Conservation (phyloP, 2,888 invertebrate species). For the Atethmia centrago region DNA sequence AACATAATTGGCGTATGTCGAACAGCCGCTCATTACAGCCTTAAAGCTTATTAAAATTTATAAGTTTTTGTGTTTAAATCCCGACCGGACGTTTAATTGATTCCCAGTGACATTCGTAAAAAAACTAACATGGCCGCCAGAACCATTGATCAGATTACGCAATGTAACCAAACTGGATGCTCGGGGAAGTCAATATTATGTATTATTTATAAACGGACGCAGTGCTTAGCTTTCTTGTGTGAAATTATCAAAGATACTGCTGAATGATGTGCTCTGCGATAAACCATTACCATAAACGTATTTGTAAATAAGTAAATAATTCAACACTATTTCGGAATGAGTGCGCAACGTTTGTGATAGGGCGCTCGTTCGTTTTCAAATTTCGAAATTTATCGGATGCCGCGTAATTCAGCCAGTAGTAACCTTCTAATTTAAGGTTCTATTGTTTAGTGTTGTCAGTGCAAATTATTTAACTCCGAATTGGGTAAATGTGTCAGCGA, state of each 20-base stretch:
- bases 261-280: conserved; percentile 59
- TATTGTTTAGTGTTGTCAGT: conserved; percentile 83
- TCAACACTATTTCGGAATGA: conserved; percentile 61
- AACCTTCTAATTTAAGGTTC: conserved; percentile 83
- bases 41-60: conserved; percentile 73
- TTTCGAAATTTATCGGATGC: conserved; percentile 77
- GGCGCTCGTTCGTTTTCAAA: conserved; percentile 63
- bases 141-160: conserved; percentile 89
- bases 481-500: conserved; percentile 85
- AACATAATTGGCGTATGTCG: conserved; percentile 64
- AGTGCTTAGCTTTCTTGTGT: conserved; percentile 69
- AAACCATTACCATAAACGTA: conserved; percentile 51
- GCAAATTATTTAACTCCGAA: conserved; percentile 84
- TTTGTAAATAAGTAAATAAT: conserved; percentile 60
- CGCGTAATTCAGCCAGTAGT: conserved; percentile 74
- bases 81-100: conserved; percentile 84
- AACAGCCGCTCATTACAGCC: conserved; percentile 75
- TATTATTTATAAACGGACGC: conserved; percentile 80
- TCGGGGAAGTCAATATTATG: conserved; percentile 82
- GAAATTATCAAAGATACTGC: conserved; percentile 61
- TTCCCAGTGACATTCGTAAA: conserved; percentile 77
- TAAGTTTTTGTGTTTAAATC: conserved; percentile 76
- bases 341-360: conserved; percentile 49
- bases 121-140: conserved; percentile 81
- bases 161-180: conserved; percentile 88